Evolutionary conservation across 2,113 vertebrate species (phyloP), one percentile per base, ranked within the genome.

Genomic region (Phalacrocorax carbo): DNA sequence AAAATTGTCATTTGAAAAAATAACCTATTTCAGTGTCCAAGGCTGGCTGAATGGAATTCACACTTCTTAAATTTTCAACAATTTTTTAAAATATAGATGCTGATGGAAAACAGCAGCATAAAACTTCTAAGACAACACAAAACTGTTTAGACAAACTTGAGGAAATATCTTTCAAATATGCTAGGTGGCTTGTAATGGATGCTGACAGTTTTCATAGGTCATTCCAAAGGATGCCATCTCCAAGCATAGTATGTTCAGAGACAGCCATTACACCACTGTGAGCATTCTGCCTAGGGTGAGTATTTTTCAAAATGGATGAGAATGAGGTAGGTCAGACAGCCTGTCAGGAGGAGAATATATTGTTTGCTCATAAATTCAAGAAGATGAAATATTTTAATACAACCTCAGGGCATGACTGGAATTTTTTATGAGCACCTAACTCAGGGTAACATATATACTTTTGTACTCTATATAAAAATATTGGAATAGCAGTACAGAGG

Each of bases 151-250:
- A 82, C 23, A 82, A 88, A 87, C 30, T 20, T 72, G 15, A 23
- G 8, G 23, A 72, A 95, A 44, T 61, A 51, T 44, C 34, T 82
- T 96, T 64, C 82, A 79, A 52, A 82, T 52, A 55, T 4, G 1
- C 11, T 57, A 22, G 21, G 57, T 82, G 78, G 25, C 22, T 51
- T 91, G 40, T 49, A 93, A 80, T 64, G 32, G 54, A 80, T 27
- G 36, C 40, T 95, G 87, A 65, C 66, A 69, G 70, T 94, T 94
- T 86, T 87, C 82, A 49, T 85, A 78, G 79, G 82, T 84, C 75
- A 54, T 91, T 94, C 46, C 55, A 79, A 88, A 27, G 22, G 54
- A 79, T 62, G 70, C 48, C 73, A 79, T 26, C 27, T 87, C 46
- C 13, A 87, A 86, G 73, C 27, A 69, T 0, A 65, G 38, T n/a